phyloP scores from a whole-genome alignment of 2,888 invertebrate species.

The Aphodius granarius region DNA sequence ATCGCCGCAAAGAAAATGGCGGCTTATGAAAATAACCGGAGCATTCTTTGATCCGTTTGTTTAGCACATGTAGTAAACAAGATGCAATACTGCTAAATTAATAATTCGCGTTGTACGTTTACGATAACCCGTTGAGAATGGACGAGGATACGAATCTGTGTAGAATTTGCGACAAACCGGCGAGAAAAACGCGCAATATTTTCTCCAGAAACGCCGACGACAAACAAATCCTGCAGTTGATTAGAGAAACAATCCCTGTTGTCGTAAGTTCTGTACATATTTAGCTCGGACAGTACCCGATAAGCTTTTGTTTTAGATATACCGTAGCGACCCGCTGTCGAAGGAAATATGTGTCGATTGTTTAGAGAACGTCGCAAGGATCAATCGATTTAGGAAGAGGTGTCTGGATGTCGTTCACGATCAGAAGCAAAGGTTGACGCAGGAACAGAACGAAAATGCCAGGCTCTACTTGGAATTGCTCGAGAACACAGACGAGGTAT shows the following conservation, averaged over 20 bases:
- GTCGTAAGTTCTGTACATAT: slow-evolving; percentile 44
- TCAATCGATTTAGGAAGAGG: slow-evolving; percentile 44
- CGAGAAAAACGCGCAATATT: slow-evolving; percentile 47
- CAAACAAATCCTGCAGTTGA: slow-evolving; percentile 49
- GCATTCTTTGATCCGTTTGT: slow-evolving; percentile 41
- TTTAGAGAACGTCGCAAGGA: slow-evolving; percentile 42
- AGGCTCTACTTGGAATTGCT: slow-evolving; percentile 36
- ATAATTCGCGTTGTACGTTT: slow-evolving; percentile 11
- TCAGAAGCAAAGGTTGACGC: slow-evolving; percentile 40
- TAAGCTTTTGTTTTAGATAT: slow-evolving; percentile 41
- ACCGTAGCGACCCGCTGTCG: slow-evolving; percentile 51
- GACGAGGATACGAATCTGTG: slow-evolving; percentile 40
- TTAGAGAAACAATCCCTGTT: slow-evolving; percentile 50
- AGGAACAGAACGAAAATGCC: slow-evolving; percentile 32
- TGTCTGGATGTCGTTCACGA: slow-evolving; percentile 44
- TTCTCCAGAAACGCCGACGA: slow-evolving; percentile 51
- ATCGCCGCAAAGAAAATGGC: slow-evolving; percentile 40
- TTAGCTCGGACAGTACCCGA: background rate
- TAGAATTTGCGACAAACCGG: slow-evolving; percentile 48
- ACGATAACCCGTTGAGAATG: slow-evolving; percentile 13
- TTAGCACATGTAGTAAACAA: slow-evolving; percentile 15
- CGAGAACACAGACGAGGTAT: slow-evolving; percentile 33
- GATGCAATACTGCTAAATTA: slow-evolving; percentile 5
- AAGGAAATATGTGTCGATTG: slow-evolving; percentile 51
- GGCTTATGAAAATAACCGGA: slow-evolving; percentile 37